Evolutionary conservation across 2,113 vertebrate species (phyloP).

Genomic region (Haemorhous mexicanus): DNA sequence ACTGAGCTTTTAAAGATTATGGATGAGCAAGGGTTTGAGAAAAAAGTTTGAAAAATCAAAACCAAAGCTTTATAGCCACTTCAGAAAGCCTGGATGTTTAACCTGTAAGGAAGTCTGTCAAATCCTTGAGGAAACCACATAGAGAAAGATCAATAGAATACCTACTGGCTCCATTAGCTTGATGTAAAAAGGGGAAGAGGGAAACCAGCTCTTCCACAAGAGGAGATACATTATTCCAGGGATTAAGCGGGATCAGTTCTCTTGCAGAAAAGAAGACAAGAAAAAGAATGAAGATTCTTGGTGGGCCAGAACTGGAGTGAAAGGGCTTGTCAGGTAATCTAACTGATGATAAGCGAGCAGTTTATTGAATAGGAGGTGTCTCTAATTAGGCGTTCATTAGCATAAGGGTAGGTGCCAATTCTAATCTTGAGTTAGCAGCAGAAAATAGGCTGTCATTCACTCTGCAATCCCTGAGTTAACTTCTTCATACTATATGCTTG

Average conservation of each 20-base stretch:
- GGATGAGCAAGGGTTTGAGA: constrained; percentile 75
- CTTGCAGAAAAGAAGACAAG: constrained; percentile 75
- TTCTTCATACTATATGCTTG: constrained; percentile 2
- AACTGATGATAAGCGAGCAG: constrained; percentile 75
- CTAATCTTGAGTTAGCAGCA: constrained; percentile 61
- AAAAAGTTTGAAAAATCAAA: constrained; percentile 81
- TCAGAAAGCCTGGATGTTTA: constrained; percentile 78
- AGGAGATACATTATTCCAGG: constrained; percentile 85
- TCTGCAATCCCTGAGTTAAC: neutral
- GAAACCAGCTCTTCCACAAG: constrained; percentile 73
- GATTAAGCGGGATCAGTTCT: constrained; percentile 84
- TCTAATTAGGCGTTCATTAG: constrained; percentile 83
- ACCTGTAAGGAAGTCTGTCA: constrained; percentile 80
- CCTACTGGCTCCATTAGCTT: constrained; percentile 90
- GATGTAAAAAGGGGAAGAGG: constrained; percentile 84
- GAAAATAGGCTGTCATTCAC: constrained; percentile 67
- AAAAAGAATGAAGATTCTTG: constrained; percentile 74
- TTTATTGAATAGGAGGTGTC: constrained; percentile 77
- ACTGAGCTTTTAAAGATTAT: constrained; percentile 82
- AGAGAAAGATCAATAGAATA: constrained; percentile 88
- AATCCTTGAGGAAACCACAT: constrained; percentile 82
- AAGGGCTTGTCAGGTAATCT: constrained; percentile 85
- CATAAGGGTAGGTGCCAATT: constrained; percentile 71
- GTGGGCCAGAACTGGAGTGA: constrained; percentile 75
- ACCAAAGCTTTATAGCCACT: constrained; percentile 76